A percentile compares a stretch with the other conserved stretches of the same genome.
Evolutionary conservation across 2,888 invertebrate species (phyloP).

Genomic region (Calephelis perditalis): DNA sequence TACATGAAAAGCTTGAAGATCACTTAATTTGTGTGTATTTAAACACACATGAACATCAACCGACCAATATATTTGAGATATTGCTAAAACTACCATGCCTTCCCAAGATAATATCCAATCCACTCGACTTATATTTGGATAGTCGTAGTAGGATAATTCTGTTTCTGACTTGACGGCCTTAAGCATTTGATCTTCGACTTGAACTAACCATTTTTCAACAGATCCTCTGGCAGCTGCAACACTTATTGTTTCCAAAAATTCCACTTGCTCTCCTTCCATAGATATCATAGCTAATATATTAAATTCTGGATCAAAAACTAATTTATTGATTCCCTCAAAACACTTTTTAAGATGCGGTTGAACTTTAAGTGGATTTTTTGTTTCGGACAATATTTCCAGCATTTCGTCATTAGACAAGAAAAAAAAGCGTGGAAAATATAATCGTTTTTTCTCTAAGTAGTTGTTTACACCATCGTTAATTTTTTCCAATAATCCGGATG

Average conservation of each 20-base stretch:
- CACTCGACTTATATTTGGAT: constrained; percentile 74
- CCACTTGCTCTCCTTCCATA: constrained; percentile 85
- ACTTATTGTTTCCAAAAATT: constrained; percentile 79
- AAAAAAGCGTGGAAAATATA: constrained; percentile 92
- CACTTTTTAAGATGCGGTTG: constrained; percentile 93
- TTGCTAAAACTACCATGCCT: constrained; percentile 88
- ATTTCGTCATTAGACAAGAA: constrained; percentile 95
- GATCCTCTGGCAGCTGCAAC: constrained; percentile 87
- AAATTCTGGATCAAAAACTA: constrained; percentile 83
- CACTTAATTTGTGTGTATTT: constrained; percentile 72
- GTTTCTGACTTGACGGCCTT: constrained; percentile 84
- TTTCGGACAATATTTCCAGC: constrained; percentile 93
- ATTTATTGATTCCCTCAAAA: constrained; percentile 89
- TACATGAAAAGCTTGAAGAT: constrained; percentile 76
- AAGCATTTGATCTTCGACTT: constrained; percentile 91
- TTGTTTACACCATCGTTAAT: constrained; percentile 90
- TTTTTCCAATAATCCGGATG: constrained; percentile 84
- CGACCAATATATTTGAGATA: constrained; percentile 91
- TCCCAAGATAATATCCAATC: constrained; percentile 89
- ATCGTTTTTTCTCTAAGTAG: constrained; percentile 90
- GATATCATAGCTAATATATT: constrained; percentile 89
- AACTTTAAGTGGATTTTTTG: constrained; percentile 89
- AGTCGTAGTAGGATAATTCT: constrained; percentile 81
- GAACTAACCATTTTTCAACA: constrained; percentile 91
- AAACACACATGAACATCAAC: constrained; percentile 85